A percentile compares a stretch with the other conserved stretches of the same genome.
These are phyloP conservation scores for Busseola fusca DNA, from an alignment of 2,888 invertebrate species.

Conservation along the genomic window DNA sequence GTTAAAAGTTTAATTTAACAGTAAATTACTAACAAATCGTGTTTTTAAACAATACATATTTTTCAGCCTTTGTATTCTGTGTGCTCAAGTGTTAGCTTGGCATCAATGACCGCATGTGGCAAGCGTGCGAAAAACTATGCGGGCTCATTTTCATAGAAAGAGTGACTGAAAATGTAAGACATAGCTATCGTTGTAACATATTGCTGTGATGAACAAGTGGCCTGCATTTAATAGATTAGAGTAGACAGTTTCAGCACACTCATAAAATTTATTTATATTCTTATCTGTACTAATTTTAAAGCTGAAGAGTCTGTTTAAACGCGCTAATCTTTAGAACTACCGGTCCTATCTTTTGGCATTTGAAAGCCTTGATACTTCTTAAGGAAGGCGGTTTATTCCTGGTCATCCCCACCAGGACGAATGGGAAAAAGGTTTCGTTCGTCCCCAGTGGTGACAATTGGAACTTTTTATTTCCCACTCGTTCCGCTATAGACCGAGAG, in stretches of 20 bases:
- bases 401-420: not conserved
- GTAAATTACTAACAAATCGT: not conserved
- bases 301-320: not conserved
- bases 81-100: slow-evolving; percentile 20
- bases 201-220: not conserved
- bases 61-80: slow-evolving; percentile 14
- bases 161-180: not conserved
- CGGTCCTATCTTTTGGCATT: not conserved
- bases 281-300: not conserved
- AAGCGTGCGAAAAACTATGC: slow-evolving; percentile 5
- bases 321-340: not conserved
- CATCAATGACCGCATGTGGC: slow-evolving; percentile 21
- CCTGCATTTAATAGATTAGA: not conserved
- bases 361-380: not conserved
- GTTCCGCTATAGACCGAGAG: not conserved
- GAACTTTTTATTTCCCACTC: not conserved
- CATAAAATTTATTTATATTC: not conserved
- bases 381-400: not conserved
- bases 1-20: not conserved
- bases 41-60: not conserved
- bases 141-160: not conserved
- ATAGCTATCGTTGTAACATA: not conserved
- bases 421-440: not conserved
- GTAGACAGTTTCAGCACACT: not conserved
- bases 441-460: not conserved